Percentiles rank a stretch among this genome's conserved stretches.
phyloP scores from a whole-genome alignment of 1,140 invertebrate species.

The Hyles euphorbiae region DNA sequence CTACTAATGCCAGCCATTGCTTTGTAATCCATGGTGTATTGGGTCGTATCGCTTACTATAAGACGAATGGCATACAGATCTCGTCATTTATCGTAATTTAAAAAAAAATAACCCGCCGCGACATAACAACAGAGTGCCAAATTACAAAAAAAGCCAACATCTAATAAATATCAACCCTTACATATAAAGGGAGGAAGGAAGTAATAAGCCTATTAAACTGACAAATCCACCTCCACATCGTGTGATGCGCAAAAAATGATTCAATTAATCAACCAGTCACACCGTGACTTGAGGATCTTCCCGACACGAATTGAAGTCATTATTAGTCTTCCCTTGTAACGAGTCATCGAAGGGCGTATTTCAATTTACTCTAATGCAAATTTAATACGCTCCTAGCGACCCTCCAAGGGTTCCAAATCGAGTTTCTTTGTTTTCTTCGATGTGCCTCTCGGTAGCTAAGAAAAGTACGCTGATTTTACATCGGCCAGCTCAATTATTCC shows the following conservation, averaged over 20 bases:
- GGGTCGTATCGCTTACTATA: too few relatives aligned
- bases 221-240: conserved; percentile 33
- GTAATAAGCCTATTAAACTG: conserved; percentile 17
- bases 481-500: conserved; percentile 45
- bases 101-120: too few relatives aligned
- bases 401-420: conserved; percentile 52
- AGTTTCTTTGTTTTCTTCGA: conserved; percentile 62
- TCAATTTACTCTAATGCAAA: conserved; percentile 73
- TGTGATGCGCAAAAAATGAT: conserved; percentile 51
- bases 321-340: conserved; percentile 65
- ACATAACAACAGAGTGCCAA: too few relatives aligned
- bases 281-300: conserved; percentile 58
- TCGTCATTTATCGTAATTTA: too few relatives aligned
- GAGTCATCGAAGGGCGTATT: conserved; percentile 65
- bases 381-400: conserved; percentile 65
- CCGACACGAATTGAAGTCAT: conserved; percentile 58
- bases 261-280: conserved; percentile 70
- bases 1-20: too few relatives aligned
- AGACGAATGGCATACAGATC: too few relatives aligned
- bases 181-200: background rate
- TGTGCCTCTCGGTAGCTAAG: conserved; percentile 23
- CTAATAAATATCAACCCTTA: background rate
- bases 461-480: conserved; percentile 4
- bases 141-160: too few relatives aligned
- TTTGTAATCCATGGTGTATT: too few relatives aligned